Conservation (phyloP, 92 coral and sea anemone genomes). For the Paragorgia papillata region DNA sequence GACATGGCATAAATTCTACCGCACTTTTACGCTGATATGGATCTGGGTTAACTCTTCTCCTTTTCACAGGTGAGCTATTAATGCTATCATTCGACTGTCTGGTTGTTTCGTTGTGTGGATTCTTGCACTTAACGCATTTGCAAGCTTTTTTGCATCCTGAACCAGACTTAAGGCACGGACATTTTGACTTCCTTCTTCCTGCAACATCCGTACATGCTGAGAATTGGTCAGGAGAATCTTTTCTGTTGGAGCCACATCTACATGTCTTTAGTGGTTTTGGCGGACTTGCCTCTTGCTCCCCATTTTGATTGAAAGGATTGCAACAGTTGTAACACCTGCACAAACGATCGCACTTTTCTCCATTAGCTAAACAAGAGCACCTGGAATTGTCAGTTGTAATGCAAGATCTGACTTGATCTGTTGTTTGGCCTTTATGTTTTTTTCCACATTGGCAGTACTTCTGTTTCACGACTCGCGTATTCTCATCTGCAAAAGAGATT, state of each 20-base stretch:
- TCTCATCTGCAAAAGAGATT: too few relatives aligned
- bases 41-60: slow-evolving; percentile 25
- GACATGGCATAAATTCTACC: slow-evolving; percentile 1
- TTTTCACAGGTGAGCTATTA: background rate
- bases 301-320: slow-evolving; percentile 16
- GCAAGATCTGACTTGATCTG: too few relatives aligned
- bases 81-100: background rate
- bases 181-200: slow-evolving; percentile 37
- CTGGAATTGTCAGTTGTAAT: background rate
- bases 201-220: slow-evolving; percentile 22
- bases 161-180: slow-evolving; percentile 38
- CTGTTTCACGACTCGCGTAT: background rate
- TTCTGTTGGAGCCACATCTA: slow-evolving; percentile 24
- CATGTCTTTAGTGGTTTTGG: background rate
- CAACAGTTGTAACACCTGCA: slow-evolving; percentile 32
- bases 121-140: slow-evolving; percentile 25
- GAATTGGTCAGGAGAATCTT: background rate
- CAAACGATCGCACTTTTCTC: slow-evolving; percentile 10
- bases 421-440: background rate
- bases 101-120: slow-evolving; percentile 24
- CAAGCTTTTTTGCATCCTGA: slow-evolving; percentile 13
- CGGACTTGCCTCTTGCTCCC: background rate
- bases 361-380: too few relatives aligned
- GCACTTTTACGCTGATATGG: slow-evolving; percentile 25
- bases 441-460: background rate